Percentiles rank a stretch among this genome's conserved stretches.
Conservation (phyloP, 2,888 invertebrate species). For the Calameuta pallipes region DNA sequence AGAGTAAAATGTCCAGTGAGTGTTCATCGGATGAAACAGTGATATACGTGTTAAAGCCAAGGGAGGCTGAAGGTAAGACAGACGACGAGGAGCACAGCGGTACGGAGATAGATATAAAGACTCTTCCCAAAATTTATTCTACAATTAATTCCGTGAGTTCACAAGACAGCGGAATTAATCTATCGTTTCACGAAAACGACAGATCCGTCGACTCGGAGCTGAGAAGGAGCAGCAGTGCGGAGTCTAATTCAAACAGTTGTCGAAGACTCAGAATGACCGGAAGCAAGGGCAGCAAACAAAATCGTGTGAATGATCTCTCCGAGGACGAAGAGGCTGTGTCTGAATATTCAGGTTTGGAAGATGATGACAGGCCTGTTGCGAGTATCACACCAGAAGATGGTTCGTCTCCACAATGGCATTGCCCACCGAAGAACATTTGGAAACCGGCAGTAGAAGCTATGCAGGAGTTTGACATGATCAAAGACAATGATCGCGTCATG, state of each 20-base stretch:
- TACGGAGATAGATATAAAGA: slow-evolving; percentile 67
- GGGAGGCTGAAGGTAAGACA: slow-evolving; percentile 39
- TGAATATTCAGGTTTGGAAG: slow-evolving; percentile 34
- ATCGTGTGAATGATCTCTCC: slow-evolving; percentile 49
- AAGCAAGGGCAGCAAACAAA: neutral
- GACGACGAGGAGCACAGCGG: slow-evolving; percentile 72
- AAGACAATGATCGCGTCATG: slow-evolving; percentile 83
- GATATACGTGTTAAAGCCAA: slow-evolving; percentile 61
- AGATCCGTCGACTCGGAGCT: slow-evolving; percentile 61
- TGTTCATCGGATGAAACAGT: slow-evolving; percentile 66
- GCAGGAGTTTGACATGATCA: slow-evolving; percentile 85
- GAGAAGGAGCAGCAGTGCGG: slow-evolving; percentile 54
- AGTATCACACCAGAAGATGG: slow-evolving; percentile 42
- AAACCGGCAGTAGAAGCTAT: slow-evolving; percentile 85
- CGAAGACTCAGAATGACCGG: slow-evolving; percentile 36
- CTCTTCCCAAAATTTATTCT: slow-evolving; percentile 71
- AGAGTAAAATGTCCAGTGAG: slow-evolving; percentile 64
- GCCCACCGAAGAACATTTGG: slow-evolving; percentile 84
- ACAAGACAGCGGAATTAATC: slow-evolving; percentile 82
- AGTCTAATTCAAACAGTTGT: slow-evolving; percentile 53
- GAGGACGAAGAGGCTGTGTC: slow-evolving; percentile 54
- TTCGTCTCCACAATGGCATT: slow-evolving; percentile 72
- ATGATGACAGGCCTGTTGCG: slow-evolving; percentile 36
- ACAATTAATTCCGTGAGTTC: slow-evolving; percentile 79
- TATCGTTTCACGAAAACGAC: slow-evolving; percentile 78